Evolutionary conservation across 1,140 invertebrate genomes (phyloP), one percentile per base, ranked within the genome.

Genomic region (Drosophila seguyi): DNA sequence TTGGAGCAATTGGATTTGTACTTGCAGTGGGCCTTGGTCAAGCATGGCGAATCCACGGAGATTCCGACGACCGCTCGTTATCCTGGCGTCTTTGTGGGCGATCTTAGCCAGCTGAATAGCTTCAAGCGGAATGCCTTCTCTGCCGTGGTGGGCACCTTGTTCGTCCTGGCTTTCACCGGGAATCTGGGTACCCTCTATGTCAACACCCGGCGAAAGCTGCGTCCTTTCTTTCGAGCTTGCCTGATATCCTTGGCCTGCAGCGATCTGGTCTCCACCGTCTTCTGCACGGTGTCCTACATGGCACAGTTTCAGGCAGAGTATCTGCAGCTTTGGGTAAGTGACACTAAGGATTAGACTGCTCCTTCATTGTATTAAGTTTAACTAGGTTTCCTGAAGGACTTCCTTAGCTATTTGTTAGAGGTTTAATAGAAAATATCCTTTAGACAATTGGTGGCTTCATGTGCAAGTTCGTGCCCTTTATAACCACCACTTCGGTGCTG

Each of bases 401-500:
- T 4, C 6, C 3, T 14, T 22, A 11, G 11, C 7, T n/a, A 25
- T 11, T n/a, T 1, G 11, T n/a, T 1, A 3, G 2, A 20, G 5
- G 1, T 22, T 16, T 25, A 47, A 16, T 7, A 11, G 10, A 16
- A 47, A 6, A 7, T 44, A 22, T 31, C 20, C 29, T 48, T 16
- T n/a, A 94, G 94, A 86, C 77, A 3, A 78, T 94, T 47, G 94
- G 94, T 0, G 29, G 67, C 14, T 87, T 93, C 22, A 79, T 94
- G 85, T 95, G 94, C 72, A 82, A 81, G 4, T 81, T 93, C 38
- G 87, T 94, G 41, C 94, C 94, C 6, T 94, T 93, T 63, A 55
- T 93, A 0, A 94, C 94, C 79, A 93, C 93, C 3, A 83, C 93
- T 1, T 93, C 94, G 2, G 82, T 94, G 41, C 59, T 94, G 13